Conservation (phyloP, 2,888 invertebrate genomes). For the Petrolisthes manimaculis region DNA sequence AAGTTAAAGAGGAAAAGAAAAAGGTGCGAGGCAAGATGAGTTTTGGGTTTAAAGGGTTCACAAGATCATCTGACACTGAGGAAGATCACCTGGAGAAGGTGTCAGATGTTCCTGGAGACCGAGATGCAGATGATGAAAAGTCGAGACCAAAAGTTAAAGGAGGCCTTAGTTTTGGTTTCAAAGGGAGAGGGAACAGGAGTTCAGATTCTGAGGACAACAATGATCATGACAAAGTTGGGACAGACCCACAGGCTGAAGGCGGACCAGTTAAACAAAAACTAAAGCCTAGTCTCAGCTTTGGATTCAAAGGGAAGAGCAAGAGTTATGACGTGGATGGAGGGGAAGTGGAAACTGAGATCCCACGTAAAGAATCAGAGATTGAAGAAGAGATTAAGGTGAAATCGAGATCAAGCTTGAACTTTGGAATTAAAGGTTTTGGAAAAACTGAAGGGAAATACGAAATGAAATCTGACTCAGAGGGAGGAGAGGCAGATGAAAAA, state of each 20-base stretch:
- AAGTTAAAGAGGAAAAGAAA: slow-evolving; percentile 52
- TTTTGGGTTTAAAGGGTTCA: slow-evolving; percentile 59
- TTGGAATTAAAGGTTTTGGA: slow-evolving; percentile 48
- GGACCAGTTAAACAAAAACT: slow-evolving; percentile 45
- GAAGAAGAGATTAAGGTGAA: slow-evolving; percentile 55
- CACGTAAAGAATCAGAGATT: slow-evolving; percentile 17
- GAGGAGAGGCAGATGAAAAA: slow-evolving; percentile 55
- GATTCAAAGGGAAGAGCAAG: slow-evolving; percentile 56
- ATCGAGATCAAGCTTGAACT: slow-evolving; percentile 44
- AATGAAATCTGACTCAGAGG: slow-evolving; percentile 56
- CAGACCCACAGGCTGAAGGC: slow-evolving; percentile 41
- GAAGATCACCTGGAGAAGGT: slow-evolving; percentile 51
- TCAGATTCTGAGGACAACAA: slow-evolving; percentile 61
- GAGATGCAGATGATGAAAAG: slow-evolving; percentile 51
- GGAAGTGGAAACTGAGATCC: slow-evolving; percentile 37
- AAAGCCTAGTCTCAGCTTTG: slow-evolving; percentile 57
- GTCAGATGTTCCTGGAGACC: slow-evolving; percentile 43
- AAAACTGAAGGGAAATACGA: slow-evolving; percentile 50
- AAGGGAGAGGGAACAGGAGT: slow-evolving; percentile 46
- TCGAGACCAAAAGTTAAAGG: slow-evolving; percentile 38
- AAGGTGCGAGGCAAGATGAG: slow-evolving; percentile 53
- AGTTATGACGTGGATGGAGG: slow-evolving; percentile 45
- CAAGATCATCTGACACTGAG: slow-evolving; percentile 54
- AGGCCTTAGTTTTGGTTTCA: slow-evolving; percentile 55
- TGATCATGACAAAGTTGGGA: slow-evolving; percentile 50